Evolutionary conservation across 2,797 vertebrate genomes (phyloP).

Genomic region (Columba guinea): DNA sequence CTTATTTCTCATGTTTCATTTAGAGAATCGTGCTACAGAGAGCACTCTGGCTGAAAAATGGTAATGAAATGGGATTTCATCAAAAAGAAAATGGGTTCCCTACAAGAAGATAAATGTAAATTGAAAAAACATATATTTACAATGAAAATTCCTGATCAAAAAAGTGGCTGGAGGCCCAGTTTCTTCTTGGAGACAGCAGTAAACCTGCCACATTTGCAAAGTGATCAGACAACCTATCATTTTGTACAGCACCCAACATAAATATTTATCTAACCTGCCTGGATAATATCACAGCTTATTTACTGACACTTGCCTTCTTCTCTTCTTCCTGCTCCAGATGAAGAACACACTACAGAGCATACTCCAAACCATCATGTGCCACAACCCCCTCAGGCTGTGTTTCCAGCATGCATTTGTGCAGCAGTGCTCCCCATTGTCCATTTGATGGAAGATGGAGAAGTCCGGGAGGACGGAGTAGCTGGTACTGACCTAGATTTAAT

Average conservation of each 20-base stretch:
- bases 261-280: neutral
- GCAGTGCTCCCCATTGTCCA: conserved; percentile 97
- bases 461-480: conserved; percentile 96
- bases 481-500: conserved; percentile 74
- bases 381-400: conserved; percentile 96
- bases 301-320: neutral
- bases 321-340: conserved; percentile 78
- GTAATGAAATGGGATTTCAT: neutral
- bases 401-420: conserved; percentile 98
- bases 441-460: conserved; percentile 97
- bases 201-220: neutral
- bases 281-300: neutral
- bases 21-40: neutral
- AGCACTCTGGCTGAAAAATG: neutral
- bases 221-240: neutral
- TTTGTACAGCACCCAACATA: neutral
- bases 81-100: neutral
- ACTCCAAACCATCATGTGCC: conserved; percentile 95
- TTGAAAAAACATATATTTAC: neutral
- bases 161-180: neutral
- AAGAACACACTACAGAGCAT: conserved; percentile 95
- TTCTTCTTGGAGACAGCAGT: neutral
- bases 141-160: neutral
- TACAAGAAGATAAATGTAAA: neutral
- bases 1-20: neutral